phyloP scores from a whole-genome alignment of 2,797 vertebrate species.

The Lophotriccus pileatus region DNA sequence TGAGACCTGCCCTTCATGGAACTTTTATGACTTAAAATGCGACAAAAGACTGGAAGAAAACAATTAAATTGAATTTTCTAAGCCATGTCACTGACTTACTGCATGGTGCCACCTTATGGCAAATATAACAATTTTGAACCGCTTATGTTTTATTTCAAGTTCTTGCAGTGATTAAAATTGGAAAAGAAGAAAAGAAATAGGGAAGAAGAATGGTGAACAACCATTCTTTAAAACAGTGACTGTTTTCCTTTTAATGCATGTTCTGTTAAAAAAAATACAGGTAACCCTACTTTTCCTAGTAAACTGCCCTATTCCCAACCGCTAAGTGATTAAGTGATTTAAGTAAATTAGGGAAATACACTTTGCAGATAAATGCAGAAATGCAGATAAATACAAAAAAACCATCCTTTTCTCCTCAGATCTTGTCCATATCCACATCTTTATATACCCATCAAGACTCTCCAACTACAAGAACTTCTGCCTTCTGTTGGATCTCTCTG shows the following conservation, averaged over 20 bases:
- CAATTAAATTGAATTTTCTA: neutral
- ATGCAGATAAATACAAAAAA: neutral
- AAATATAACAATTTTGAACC: neutral
- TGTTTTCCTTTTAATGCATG: neutral
- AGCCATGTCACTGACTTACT: neutral
- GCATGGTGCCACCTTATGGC: neutral
- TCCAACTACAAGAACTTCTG: neutral
- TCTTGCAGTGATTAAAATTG: neutral
- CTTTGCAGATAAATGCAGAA: neutral
- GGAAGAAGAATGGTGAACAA: neutral
- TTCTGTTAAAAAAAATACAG: neutral
- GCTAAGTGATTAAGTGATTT: neutral
- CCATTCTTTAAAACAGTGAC: neutral
- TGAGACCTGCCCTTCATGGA: neutral
- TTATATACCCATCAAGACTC: neutral
- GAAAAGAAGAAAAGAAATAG: neutral
- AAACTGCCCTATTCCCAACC: fast-evolving
- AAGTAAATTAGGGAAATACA: neutral
- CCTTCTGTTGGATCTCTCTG: neutral
- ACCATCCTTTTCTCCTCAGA: fast-evolving
- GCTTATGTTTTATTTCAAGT: neutral
- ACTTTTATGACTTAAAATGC: neutral
- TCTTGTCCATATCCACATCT: neutral
- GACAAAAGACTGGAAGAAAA: neutral
- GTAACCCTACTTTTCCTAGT: neutral